Evolutionary conservation across 2,888 invertebrate genomes (phyloP).

Genomic region (Hemistola chrysoprasaria): DNA sequence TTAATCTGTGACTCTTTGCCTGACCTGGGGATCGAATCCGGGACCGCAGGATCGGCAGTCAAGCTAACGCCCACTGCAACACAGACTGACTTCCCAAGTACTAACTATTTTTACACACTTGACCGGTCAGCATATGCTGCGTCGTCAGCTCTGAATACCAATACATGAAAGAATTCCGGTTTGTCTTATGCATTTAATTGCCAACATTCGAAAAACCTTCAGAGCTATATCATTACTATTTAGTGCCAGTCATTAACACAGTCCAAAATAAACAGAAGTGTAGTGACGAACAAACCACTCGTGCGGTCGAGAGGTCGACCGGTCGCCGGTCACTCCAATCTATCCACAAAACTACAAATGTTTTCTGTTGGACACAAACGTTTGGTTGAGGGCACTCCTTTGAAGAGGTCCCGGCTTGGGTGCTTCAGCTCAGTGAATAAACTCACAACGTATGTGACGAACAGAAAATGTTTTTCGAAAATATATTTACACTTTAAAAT

Average conservation of each 20-base stretch:
- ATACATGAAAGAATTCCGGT: too few species aligned
- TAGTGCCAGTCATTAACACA: constrained; percentile 14
- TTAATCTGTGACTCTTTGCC: too few species aligned
- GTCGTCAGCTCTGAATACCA: too few species aligned
- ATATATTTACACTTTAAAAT: too few species aligned
- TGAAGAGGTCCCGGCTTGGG: constrained; percentile 28
- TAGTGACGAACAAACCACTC: constrained; percentile 34
- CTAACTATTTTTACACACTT: too few species aligned
- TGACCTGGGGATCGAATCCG: too few species aligned
- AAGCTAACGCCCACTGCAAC: too few species aligned
- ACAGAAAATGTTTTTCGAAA: background rate
- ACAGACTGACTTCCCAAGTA: too few species aligned
- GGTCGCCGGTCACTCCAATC: constrained; percentile 27
- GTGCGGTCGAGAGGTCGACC: constrained; percentile 51
- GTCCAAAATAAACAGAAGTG: constrained; percentile 18
- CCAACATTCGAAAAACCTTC: too few species aligned
- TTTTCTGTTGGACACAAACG: constrained; percentile 46
- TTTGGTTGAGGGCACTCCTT: constrained; percentile 48
- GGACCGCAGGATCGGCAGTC: too few species aligned
- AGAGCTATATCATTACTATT: constrained; percentile 17
- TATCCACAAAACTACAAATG: constrained; percentile 41
- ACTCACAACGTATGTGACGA: background rate
- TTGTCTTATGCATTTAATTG: too few species aligned
- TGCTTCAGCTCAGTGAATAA: constrained; percentile 1
- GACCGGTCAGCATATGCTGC: too few species aligned